Conservation (phyloP, 1,140 invertebrate genomes). For the Papilio machaon region DNA sequence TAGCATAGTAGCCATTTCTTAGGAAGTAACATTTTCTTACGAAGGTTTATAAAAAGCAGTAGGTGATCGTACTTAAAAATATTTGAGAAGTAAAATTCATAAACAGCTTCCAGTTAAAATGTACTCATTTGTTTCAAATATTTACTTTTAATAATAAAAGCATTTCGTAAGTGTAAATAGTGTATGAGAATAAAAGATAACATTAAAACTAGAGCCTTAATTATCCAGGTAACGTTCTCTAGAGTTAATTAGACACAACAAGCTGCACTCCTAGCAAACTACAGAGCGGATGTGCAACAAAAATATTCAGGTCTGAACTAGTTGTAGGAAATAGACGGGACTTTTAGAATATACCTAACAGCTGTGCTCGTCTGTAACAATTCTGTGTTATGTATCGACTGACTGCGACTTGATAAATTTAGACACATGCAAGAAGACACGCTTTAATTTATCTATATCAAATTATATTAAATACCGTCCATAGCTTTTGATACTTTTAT, state of each 20-base stretch:
- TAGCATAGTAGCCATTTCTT: too few species aligned
- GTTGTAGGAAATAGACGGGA: constrained; percentile 10
- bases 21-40: too few species aligned
- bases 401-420: neutral
- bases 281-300: constrained; percentile 8
- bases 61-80: too few species aligned
- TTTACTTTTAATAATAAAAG: neutral
- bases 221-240: constrained; percentile 28
- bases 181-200: neutral
- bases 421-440: neutral
- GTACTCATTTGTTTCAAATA: neutral
- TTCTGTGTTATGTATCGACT: neutral
- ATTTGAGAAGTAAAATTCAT: neutral
- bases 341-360: neutral
- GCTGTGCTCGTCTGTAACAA: constrained; percentile 2
- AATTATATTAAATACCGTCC: too few species aligned
- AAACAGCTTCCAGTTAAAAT: neutral
- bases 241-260: constrained; percentile 33
- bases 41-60: too few species aligned
- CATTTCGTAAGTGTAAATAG: constrained; percentile 21
- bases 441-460: too few species aligned
- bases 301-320: constrained; percentile 25
- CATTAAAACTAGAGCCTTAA: constrained; percentile 23
- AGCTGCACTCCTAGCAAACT: constrained; percentile 14
- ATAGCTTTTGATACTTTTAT: too few species aligned